Conservation (phyloP, 2,113 vertebrate genomes). For the Motacilla tschutschensis region DNA sequence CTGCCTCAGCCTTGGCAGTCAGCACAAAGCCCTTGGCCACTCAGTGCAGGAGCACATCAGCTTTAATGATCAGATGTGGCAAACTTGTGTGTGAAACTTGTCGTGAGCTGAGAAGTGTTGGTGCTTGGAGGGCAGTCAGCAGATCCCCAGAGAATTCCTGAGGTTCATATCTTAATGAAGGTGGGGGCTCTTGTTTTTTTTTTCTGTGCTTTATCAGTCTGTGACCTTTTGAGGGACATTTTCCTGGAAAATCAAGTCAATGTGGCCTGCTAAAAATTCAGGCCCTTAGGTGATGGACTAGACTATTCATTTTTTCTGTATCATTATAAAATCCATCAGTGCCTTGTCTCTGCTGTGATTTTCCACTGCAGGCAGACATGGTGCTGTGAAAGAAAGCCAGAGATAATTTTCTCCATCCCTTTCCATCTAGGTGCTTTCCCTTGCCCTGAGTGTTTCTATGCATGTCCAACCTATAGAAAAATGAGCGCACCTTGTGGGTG, state of each 20-base stretch:
- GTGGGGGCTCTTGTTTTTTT: neutral
- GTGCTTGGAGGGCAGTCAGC: neutral
- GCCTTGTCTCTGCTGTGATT: neutral
- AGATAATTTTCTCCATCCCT: neutral
- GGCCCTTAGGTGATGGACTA: neutral
- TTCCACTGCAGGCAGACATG: neutral
- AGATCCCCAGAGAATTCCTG: neutral
- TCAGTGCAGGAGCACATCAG: rapidly evolving
- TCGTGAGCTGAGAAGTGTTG: rapidly evolving
- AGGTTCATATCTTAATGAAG: rapidly evolving
- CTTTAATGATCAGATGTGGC: rapidly evolving
- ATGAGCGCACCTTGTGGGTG: neutral
- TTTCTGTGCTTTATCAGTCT: neutral
- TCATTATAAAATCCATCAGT: neutral
- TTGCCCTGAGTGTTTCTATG: neutral
- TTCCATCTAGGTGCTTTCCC: neutral
- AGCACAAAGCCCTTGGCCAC: neutral
- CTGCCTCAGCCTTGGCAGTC: neutral
- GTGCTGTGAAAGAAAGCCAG: neutral
- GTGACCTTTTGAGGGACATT: neutral
- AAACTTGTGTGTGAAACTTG: neutral
- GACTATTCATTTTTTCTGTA: neutral
- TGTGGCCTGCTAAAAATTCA: neutral
- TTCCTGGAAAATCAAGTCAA: neutral
- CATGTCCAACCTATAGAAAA: neutral